Conservation (phyloP, 2,113 vertebrate species). For the Tauraco erythrolophus region DNA sequence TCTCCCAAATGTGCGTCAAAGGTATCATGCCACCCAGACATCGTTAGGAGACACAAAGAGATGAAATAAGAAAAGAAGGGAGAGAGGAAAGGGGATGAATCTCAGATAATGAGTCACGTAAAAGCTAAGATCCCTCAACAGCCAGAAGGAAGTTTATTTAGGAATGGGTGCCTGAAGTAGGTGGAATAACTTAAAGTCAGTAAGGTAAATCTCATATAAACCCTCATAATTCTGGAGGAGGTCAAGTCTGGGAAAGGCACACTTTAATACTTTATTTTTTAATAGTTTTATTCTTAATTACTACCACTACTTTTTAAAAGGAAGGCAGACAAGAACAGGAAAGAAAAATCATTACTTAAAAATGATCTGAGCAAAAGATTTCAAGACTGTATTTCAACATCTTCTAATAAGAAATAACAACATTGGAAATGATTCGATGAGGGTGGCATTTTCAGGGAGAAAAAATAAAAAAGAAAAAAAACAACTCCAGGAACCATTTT, state of each 20-base stretch:
- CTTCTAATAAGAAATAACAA: background rate
- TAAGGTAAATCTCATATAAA: background rate
- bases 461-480: no score
- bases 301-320: background rate
- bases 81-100: background rate
- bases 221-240: background rate
- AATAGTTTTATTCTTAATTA: background rate
- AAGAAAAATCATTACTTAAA: background rate
- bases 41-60: background rate
- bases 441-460: background rate
- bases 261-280: background rate
- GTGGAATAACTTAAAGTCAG: background rate
- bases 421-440: background rate
- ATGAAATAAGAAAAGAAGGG: background rate
- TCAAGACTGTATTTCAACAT: background rate
- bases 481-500: background rate
- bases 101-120: background rate
- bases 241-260: background rate
- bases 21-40: background rate
- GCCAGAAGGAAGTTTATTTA: background rate
- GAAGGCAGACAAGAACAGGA: background rate
- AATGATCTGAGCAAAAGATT: background rate
- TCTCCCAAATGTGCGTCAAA: background rate
- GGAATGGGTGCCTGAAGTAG: background rate
- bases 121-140: background rate